Evolutionary conservation across 2,888 invertebrate genomes (phyloP), one percentile per base, ranked within the genome.

Genomic region (Druceiella hillmani): DNA sequence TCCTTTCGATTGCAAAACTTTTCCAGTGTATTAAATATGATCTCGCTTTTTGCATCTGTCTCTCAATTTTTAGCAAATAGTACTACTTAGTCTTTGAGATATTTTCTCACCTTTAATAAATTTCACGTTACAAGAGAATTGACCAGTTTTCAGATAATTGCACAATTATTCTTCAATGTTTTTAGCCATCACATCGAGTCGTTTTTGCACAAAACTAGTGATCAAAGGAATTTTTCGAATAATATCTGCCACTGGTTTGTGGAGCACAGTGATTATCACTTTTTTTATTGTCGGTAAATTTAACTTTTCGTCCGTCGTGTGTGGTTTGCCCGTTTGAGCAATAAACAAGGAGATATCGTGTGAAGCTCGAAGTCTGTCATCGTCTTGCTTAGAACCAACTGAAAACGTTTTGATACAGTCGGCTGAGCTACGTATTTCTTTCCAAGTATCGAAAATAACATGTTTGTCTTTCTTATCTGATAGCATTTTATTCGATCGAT

Each of bases 261-360:
- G 48, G 17, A 49, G 46, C 31, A 45, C 39, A 36, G 42, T 47
- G 15, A 14, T 35, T 41, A 41, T 29, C 35, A 42, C 41, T 38
- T 49, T 40, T 17, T 41, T 45, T 36, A 49, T 31, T 33, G 46
- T 46, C 24, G 48, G 46, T 28, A 47, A 41, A 47, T 45, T 49
- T 40, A 49, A 41, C 9, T 44, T 36, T 41, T 37, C 36, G 3
- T 39, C 45, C 26, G 43, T 46, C 10, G 36, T 47, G 30, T 47
- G 45, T 15, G 42, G 36, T 41, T 47, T 44, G 10, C 40, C 38
- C 5, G 41, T 30, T 40, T 47, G 31, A 9, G 33, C 42, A 26
- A 44, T 44, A 14, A 44, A 20, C 27, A 41, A 36, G 7, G 41
- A 47, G 25, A 47, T 47, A 38, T 52, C 49, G 41, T 52, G 37